phyloP scores from a whole-genome alignment of 2,888 invertebrate genomes.

The Sinopyrophorus schimmeli region DNA sequence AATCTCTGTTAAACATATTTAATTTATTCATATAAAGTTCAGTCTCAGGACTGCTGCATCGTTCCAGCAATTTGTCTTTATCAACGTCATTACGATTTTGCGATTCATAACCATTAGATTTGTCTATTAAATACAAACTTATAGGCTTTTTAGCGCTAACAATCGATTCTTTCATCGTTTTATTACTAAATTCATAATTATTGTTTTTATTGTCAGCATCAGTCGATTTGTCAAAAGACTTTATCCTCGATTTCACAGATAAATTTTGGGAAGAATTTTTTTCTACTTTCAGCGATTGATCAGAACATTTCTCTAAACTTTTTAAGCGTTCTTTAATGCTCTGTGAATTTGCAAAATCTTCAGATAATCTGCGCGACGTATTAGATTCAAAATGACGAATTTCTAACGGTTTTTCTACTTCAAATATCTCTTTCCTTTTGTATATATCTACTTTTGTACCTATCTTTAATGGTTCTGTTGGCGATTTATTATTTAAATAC shows the following conservation, averaged over 20 bases:
- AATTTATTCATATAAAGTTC: conserved; percentile 54
- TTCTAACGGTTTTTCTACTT: conserved; percentile 65
- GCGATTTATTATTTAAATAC: conserved; percentile 46
- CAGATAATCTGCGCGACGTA: conserved; percentile 60
- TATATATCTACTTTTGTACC: conserved; percentile 81
- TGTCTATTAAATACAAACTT: conserved; percentile 42
- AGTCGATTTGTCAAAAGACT: conserved; percentile 31
- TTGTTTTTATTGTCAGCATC: conserved; percentile 37
- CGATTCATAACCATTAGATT: conserved; percentile 32
- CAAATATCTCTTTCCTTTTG: conserved; percentile 82
- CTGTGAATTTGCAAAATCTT: conserved; percentile 67
- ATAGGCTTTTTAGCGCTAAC: conserved; percentile 37
- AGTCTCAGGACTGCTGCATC: conserved; percentile 62
- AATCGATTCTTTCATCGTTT: conserved; percentile 20
- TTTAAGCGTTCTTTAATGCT: conserved; percentile 74
- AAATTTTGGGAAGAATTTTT: conserved; percentile 27
- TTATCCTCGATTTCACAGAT: conserved; percentile 34
- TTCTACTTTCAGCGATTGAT: conserved; percentile 53
- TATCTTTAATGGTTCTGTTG: conserved; percentile 45
- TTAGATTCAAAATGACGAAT: conserved; percentile 51
- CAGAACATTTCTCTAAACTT: conserved; percentile 68
- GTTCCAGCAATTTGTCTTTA: conserved; percentile 40
- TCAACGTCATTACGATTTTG: conserved; percentile 36
- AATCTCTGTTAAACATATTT: conserved; percentile 54
- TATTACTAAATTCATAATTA: conserved; percentile 40